Base-by-base conservation (phyloP, 1,140 invertebrate species). In the Tetramorium parvispinum region DNA sequence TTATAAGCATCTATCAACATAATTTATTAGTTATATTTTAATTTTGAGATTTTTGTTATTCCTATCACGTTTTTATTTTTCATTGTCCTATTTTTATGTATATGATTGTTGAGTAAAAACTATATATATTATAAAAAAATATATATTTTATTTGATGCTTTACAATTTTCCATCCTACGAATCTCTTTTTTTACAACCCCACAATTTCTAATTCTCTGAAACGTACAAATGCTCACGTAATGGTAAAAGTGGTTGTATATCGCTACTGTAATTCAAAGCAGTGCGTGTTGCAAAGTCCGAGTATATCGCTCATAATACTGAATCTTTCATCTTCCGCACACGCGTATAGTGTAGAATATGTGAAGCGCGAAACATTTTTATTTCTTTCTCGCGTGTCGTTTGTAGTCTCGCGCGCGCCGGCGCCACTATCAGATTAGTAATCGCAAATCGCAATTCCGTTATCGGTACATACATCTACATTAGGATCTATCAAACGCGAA, bases 301-400 rank as follows among this genome's bases (percentile, higher is more conserved):
- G 10, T 43, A 51, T 24, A 46, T n/a, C 51, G 32, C 49, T 73
- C 46, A 43, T 13, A 59, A 53, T 10, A 37, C 40, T 73, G 66
- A 83, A 83, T 83, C 79, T 75, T 75, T 83, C 79, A 83, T 73
- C 53, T 71, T 21, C 21, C 65, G 32, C 46, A 40, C 61, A 24
- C 32, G 46, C 43, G 37, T 46, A 40, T 6, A 11, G 13, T 27
- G 18, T 8, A 46, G 43, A 4, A 13, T 82, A 24, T 21, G 70
- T n/a, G 24, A 43, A 32, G 53, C 43, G 51, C 53, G 79, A 73
- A 73, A 83, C 53, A 49, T 75, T 82, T 82, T 82, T 83, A 83
- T 83, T 75, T 59, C 68, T 6, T 59, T 59, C 79, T 83, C 79
- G 79, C 79, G 79, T 83, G 79, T 75, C 68, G 79, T 70, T 68